Percentiles rank a stretch among this genome's conserved stretches.
Conservation (phyloP, 2,797 vertebrate species). For the Micrastur ruficollis region DNA sequence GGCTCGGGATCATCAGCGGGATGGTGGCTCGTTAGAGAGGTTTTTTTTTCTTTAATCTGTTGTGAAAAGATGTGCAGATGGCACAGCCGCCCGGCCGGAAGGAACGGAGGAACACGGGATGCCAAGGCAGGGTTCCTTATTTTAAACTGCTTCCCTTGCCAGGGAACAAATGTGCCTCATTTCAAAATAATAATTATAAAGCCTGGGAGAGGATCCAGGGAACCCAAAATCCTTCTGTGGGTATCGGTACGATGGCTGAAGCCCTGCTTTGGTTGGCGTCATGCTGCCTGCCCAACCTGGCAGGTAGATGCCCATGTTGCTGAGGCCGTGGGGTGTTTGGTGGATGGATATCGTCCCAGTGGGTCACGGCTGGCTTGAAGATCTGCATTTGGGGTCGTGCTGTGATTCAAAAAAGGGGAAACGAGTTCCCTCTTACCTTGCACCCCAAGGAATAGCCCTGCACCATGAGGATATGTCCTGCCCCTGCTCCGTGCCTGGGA, state of each 20-base stretch:
- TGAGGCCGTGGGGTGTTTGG: background rate
- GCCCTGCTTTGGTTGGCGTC: background rate
- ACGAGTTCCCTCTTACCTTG: background rate
- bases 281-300: background rate
- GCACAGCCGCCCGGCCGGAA: background rate
- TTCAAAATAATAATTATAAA: slow-evolving; percentile 3
- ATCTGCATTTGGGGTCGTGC: background rate
- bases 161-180: slow-evolving; percentile 17
- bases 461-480: fast-evolving
- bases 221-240: background rate
- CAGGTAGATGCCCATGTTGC: background rate
- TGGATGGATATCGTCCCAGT: background rate
- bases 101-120: background rate
- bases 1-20: fast-evolving
- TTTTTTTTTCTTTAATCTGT: background rate
- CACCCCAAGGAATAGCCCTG: background rate
- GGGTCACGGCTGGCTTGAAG: background rate
- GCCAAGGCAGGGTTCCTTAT: slow-evolving; percentile 32
- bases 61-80: slow-evolving; percentile 20
- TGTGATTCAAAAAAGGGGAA: background rate
- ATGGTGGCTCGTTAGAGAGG: background rate
- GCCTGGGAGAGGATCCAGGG: slow-evolving; percentile 15
- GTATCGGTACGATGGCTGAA: background rate
- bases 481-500: background rate
- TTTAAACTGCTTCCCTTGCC: slow-evolving; percentile 24